Conservation (phyloP, 1,140 invertebrate genomes). For the Magallana angulata region DNA sequence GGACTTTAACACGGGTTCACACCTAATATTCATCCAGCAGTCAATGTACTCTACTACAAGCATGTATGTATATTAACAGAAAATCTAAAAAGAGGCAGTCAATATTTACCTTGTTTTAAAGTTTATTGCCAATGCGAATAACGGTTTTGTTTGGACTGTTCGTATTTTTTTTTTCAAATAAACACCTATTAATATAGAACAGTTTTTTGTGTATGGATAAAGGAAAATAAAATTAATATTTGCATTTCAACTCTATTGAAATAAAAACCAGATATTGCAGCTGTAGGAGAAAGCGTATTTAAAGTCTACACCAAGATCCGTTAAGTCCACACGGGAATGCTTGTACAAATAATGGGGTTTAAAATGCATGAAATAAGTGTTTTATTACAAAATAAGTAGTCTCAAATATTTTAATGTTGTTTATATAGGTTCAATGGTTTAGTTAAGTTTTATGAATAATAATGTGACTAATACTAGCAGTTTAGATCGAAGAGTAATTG, state of each 20-base stretch:
- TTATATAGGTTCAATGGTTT: neutral
- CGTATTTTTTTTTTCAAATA: neutral
- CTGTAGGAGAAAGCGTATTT: neutral
- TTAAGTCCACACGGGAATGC: neutral
- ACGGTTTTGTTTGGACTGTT: neutral
- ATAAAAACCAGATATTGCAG: conserved; percentile 13
- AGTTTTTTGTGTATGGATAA: neutral
- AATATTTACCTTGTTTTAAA: conserved; percentile 1
- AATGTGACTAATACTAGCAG: no score
- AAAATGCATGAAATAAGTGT: neutral
- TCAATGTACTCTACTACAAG: neutral
- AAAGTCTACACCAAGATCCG: neutral
- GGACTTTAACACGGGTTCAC: neutral
- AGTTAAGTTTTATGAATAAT: no score
- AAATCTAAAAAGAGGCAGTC: neutral
- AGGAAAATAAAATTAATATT: neutral
- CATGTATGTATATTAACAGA: neutral
- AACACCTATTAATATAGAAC: neutral
- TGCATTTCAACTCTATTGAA: neutral
- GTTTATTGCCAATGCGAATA: neutral
- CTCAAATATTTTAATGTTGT: neutral
- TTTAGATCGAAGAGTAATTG: no score
- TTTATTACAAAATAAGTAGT: conserved; percentile 20
- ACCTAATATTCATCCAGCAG: neutral
- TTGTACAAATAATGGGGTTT: neutral